Evolutionary conservation across 2,888 invertebrate species (phyloP).

Genomic region (Troides helena): DNA sequence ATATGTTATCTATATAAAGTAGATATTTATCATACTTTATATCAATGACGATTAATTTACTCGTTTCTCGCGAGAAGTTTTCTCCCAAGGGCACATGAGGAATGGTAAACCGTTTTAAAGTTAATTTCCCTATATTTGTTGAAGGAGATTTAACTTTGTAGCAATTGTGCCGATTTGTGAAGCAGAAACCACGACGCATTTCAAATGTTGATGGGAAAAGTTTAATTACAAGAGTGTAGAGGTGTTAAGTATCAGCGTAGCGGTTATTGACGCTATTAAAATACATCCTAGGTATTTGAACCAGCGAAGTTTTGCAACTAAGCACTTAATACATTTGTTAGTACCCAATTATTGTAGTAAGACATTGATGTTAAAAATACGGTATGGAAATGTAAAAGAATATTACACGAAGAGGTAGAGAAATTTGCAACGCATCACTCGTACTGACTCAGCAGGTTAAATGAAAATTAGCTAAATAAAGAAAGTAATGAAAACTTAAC

Average conservation of each 20-base stretch:
- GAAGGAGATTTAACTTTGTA: slow-evolving; percentile 12
- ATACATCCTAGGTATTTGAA: slow-evolving; percentile 11
- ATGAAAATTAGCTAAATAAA: too few relatives aligned
- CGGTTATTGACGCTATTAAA: slow-evolving; percentile 31
- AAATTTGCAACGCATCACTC: too few relatives aligned
- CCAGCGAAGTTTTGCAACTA: not conserved
- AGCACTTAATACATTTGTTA: too few relatives aligned
- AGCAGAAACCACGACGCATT: slow-evolving; percentile 26
- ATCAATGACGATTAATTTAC: not conserved
- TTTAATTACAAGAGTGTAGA: slow-evolving; percentile 37
- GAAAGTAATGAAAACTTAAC: too few relatives aligned
- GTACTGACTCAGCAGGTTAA: too few relatives aligned
- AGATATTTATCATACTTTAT: not conserved
- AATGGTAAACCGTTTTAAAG: slow-evolving; percentile 20
- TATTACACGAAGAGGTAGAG: too few relatives aligned
- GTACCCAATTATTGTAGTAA: too few relatives aligned
- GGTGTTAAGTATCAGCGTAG: slow-evolving; percentile 20
- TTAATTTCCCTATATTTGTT: slow-evolving; percentile 16
- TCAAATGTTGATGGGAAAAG: slow-evolving; percentile 37
- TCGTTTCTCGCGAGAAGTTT: not conserved
- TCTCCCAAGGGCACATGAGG: slow-evolving; percentile 27
- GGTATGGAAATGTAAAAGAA: too few relatives aligned
- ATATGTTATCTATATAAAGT: not conserved
- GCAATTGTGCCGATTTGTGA: slow-evolving; percentile 29
- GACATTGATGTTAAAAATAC: too few relatives aligned